Evolutionary conservation across 2,113 vertebrate genomes (phyloP), one percentile per base, ranked within the genome.

Genomic region (Haemorhous mexicanus): DNA sequence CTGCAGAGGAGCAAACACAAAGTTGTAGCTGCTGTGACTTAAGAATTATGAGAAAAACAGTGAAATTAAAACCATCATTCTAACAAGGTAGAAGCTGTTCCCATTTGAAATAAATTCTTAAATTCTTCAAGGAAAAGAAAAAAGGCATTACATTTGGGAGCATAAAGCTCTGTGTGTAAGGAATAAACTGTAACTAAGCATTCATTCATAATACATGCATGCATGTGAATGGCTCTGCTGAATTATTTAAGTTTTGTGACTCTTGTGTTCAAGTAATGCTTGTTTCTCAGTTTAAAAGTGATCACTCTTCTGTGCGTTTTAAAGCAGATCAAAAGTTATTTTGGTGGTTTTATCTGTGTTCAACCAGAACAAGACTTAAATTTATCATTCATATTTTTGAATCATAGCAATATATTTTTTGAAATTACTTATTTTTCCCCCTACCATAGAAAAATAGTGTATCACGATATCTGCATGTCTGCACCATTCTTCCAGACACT

Each of bases 181-280:
- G 75, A 80, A 70, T 63, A 84, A 93, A 87, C 62, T 85, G 9
- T 62, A 84, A 83, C 39, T 76, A 35, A 72, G 32, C 64, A n/a
- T 77, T 91, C 91, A 85, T 93, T 83, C 50, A 80, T 91, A 90
- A 90, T 76, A 63, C 39, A 81, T 68, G 70, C 63, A 74, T 37
- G 28, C 56, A 46, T 62, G 39, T 89, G 80, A 91, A 93, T 63
- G 50, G 43, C 39, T 94, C 49, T 83, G 43, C 59, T 95, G 52
- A 89, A 95, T 93, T 93, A 88, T 85, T 95, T 80, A 88, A 88
- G 44, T 39, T 88, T 70, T 74, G 55, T 3, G 4, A 41, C 56
- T 85, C 62, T 52, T 79, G 50, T 37, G 27, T 87, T 91, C 37
- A 69, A 93, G 78, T 83, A 85, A 37, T 66, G 41, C 41, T 91